Evolutionary conservation across 2,888 invertebrate species (phyloP).

Genomic region (Bruchidius siliquastri): DNA sequence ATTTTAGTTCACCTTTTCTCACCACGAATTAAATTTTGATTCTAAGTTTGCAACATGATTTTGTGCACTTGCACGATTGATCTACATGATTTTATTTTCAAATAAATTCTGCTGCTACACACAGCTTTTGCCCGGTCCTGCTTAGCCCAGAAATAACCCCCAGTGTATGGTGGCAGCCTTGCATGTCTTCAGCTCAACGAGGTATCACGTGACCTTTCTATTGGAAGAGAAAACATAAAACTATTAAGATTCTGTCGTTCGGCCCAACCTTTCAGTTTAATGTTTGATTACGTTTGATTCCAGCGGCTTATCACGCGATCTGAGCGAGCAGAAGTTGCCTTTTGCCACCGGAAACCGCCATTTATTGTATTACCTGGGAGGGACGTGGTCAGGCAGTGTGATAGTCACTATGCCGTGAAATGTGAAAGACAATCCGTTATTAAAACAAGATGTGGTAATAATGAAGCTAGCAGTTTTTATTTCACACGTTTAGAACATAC

Average conservation of each 20-base stretch:
- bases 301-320: slow-evolving; percentile 28
- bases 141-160: neutral
- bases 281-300: slow-evolving; percentile 32
- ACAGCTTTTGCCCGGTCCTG: neutral
- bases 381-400: neutral
- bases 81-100: neutral
- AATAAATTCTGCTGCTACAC: neutral
- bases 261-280: slow-evolving; percentile 26
- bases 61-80: too few species aligned
- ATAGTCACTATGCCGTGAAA: neutral
- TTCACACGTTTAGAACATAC: too few species aligned
- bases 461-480: too few species aligned
- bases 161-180: neutral
- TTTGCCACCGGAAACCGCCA: neutral
- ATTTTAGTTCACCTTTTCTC: too few species aligned
- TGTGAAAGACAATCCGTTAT: neutral
- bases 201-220: neutral
- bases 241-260: slow-evolving; percentile 28
- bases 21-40: too few species aligned
- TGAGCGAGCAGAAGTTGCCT: neutral
- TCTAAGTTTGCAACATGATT: too few species aligned
- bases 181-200: neutral
- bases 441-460: too few species aligned
- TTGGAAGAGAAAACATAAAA: slow-evolving; percentile 16
- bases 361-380: neutral